Evolutionary conservation across 2,797 vertebrate species (phyloP).

Genomic region (Mormyrops attenuatus): DNA sequence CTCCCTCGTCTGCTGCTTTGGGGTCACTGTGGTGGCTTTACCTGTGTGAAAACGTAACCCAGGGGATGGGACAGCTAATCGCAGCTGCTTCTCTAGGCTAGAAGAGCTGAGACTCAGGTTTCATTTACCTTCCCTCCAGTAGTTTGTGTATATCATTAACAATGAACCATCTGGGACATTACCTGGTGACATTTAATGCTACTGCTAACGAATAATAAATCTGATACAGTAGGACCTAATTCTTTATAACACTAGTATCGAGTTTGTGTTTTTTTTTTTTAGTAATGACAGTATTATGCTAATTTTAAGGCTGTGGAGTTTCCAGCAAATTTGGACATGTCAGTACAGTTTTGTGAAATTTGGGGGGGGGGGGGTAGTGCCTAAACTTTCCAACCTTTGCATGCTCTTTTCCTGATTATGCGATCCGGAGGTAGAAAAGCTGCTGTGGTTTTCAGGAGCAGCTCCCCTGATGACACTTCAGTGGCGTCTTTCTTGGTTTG

Average conservation of each 20-base stretch:
- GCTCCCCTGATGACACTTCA: not conserved
- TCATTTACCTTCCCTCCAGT: not conserved
- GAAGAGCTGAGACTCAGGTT: not conserved
- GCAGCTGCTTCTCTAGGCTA: not conserved
- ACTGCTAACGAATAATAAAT: not conserved
- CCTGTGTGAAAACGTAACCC: slow-evolving; percentile 3
- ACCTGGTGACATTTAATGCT: not conserved
- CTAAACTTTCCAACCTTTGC: not conserved
- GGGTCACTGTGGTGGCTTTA: not conserved
- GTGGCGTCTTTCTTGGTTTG: not conserved
- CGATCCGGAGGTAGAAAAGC: not conserved
- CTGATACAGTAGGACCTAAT: not conserved
- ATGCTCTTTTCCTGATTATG: not conserved
- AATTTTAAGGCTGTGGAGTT: not conserved
- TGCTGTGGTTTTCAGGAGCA: not conserved
- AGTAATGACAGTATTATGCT: not conserved
- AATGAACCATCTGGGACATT: not conserved
- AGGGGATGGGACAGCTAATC: not conserved
- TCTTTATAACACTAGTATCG: not conserved
- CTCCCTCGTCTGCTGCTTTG: not conserved
- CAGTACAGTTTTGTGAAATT: not conserved
- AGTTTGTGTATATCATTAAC: not conserved
- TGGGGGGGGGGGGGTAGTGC: not conserved
- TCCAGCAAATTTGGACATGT: not conserved
- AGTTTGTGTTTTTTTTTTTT: not conserved